A percentile compares a stretch with the other conserved stretches of the same genome.
Evolutionary conservation across 2,888 invertebrate species (phyloP).

Genomic region (Acanthosepion lycidas): DNA sequence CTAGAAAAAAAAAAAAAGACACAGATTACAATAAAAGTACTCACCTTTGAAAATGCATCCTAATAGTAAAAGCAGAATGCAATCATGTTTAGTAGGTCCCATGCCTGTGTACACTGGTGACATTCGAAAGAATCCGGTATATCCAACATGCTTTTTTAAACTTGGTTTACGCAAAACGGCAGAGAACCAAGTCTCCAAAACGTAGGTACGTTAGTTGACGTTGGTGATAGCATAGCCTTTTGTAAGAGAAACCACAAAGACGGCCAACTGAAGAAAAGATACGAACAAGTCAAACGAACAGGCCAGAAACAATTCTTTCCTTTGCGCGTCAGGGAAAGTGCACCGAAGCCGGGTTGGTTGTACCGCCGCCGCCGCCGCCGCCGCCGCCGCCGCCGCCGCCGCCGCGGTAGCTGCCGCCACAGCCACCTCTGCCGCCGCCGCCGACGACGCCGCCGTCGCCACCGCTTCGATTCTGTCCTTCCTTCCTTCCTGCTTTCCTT

Average conservation of each 20-base stretch:
- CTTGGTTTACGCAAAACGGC: neutral
- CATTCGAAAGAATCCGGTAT: constrained; percentile 41
- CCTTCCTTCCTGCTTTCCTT: neutral
- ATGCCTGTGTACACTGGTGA: constrained; percentile 39
- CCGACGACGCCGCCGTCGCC: neutral
- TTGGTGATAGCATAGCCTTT: neutral
- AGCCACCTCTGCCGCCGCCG: neutral
- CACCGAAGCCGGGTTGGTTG: constrained; percentile 5
- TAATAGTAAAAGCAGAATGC: neutral
- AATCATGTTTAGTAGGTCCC: constrained; percentile 36
- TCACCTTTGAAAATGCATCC: constrained; percentile 25
- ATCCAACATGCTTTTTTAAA: constrained; percentile 45
- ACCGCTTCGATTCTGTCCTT: neutral
- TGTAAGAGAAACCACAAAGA: neutral
- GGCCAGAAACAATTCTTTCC: constrained; percentile 3
- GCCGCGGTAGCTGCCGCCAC: neutral
- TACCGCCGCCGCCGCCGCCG: neutral
- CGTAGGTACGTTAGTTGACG: constrained; percentile 23
- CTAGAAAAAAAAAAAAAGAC: neutral
- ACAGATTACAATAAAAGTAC: neutral
- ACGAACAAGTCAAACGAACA: neutral
- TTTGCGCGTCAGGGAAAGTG: neutral
- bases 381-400: neutral
- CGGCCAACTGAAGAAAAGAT: neutral
- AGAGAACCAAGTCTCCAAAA: neutral